These are phyloP conservation scores for Scotopteryx bipunctaria DNA, from an alignment of 2,888 invertebrate genomes.

Conservation along the genomic window DNA sequence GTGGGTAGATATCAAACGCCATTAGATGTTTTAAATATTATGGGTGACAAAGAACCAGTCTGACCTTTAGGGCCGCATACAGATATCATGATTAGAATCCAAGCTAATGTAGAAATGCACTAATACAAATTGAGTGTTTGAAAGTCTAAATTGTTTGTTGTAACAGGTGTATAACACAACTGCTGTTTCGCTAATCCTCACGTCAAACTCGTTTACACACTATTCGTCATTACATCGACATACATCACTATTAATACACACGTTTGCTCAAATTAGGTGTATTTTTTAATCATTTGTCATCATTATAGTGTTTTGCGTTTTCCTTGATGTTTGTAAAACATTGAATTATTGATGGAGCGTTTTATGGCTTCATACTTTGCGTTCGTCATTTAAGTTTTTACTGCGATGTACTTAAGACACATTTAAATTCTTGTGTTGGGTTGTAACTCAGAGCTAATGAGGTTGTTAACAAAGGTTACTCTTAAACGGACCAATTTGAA, in stretches of 20 bases:
- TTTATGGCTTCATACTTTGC: slow-evolving; percentile 42
- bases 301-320: slow-evolving; percentile 51
- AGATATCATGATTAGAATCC: slow-evolving; percentile 60
- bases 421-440: slow-evolving; percentile 47
- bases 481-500: slow-evolving; percentile 29
- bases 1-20: slow-evolving; percentile 13
- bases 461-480: slow-evolving; percentile 52
- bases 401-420: slow-evolving; percentile 20
- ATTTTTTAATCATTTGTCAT: slow-evolving; percentile 74
- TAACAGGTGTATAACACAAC: slow-evolving; percentile 58
- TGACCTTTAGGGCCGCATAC: slow-evolving; percentile 47
- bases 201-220: slow-evolving; percentile 56
- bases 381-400: slow-evolving; percentile 38
- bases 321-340: slow-evolving; percentile 45
- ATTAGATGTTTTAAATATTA: slow-evolving; percentile 23
- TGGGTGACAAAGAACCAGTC: slow-evolving; percentile 26
- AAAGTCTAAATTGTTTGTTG: slow-evolving; percentile 32
- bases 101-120: slow-evolving; percentile 44
- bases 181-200: slow-evolving; percentile 51
- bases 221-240: slow-evolving; percentile 59
- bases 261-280: slow-evolving; percentile 64
- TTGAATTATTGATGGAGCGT: slow-evolving; percentile 34
- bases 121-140: slow-evolving; percentile 40
- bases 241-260: slow-evolving; percentile 67
- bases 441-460: slow-evolving; percentile 49